Conservation (phyloP, 2,888 invertebrate species). For the Drosophila austrosaltans region DNA sequence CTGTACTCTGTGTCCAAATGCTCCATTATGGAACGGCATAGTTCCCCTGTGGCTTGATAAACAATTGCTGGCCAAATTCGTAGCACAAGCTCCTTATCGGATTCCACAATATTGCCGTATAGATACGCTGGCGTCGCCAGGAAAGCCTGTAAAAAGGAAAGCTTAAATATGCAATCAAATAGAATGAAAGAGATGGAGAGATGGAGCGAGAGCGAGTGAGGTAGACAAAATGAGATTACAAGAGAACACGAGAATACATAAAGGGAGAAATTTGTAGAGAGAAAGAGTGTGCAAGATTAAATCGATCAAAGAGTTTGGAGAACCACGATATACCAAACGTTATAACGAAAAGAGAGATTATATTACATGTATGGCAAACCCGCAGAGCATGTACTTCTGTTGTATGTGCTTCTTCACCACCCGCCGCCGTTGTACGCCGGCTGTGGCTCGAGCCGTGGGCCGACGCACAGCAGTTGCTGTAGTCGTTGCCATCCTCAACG, state of each 20-base stretch:
- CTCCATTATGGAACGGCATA: conserved; percentile 82
- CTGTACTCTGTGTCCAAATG: conserved; percentile 81
- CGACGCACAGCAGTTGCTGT: conserved; percentile 56
- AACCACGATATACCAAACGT: no score
- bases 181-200: neutral
- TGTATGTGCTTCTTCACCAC: conserved; percentile 83
- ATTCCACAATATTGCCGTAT: conserved; percentile 83
- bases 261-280: neutral
- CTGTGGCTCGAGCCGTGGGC: conserved; percentile 79
- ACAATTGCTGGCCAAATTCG: conserved; percentile 83
- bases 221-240: neutral
- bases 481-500: conserved; percentile 39
- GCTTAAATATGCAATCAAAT: neutral
- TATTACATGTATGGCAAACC: conserved; percentile 83
- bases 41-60: conserved; percentile 81
- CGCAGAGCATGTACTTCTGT: conserved; percentile 83
- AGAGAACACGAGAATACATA: neutral
- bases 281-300: neutral
- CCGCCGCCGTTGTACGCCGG: conserved; percentile 81
- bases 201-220: neutral
- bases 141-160: conserved; percentile 74
- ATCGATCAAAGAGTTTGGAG: no score
- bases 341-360: neutral
- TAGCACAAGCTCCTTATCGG: conserved; percentile 81
- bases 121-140: conserved; percentile 82